A percentile compares a stretch with the other conserved stretches of the same genome.
Evolutionary conservation across 2,113 vertebrate species (phyloP).

Genomic region (Dunckerocampus dactyliophorus): DNA sequence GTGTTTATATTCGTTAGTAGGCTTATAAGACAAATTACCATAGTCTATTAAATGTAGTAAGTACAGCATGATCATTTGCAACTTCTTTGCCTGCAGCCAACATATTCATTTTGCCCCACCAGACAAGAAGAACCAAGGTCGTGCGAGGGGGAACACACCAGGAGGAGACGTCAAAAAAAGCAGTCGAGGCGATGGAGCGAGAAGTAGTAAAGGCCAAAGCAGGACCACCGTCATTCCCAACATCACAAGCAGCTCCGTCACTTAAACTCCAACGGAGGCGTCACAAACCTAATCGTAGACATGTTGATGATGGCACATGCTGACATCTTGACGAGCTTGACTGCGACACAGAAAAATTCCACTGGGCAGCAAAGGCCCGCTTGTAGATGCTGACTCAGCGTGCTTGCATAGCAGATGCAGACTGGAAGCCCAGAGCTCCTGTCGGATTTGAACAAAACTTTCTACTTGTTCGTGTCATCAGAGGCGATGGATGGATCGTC

Average conservation of each 20-base stretch:
- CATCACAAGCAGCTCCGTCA: conserved; percentile 70
- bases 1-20: too few relatives aligned
- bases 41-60: too few relatives aligned
- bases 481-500: neutral
- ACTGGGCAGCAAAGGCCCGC: neutral
- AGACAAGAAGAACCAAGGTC: conserved; percentile 69
- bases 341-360: neutral
- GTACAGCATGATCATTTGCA: too few relatives aligned
- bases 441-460: neutral
- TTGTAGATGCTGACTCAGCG: neutral
- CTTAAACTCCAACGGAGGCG: conserved; percentile 58
- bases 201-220: conserved; percentile 76
- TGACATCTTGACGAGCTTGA: neutral
- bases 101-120: conserved; percentile 13
- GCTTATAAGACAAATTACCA: too few relatives aligned
- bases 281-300: neutral
- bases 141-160: conserved; percentile 28
- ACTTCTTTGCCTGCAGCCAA: too few relatives aligned
- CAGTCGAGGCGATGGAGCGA: conserved; percentile 71
- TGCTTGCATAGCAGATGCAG: neutral
- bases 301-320: neutral
- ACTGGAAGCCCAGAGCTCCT: neutral
- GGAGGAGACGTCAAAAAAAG: conserved; percentile 30
- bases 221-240: conserved; percentile 64
- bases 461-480: neutral